Evolutionary conservation across 64 coral and sea anemone species (phyloP).

Genomic region (Actinia equina): DNA sequence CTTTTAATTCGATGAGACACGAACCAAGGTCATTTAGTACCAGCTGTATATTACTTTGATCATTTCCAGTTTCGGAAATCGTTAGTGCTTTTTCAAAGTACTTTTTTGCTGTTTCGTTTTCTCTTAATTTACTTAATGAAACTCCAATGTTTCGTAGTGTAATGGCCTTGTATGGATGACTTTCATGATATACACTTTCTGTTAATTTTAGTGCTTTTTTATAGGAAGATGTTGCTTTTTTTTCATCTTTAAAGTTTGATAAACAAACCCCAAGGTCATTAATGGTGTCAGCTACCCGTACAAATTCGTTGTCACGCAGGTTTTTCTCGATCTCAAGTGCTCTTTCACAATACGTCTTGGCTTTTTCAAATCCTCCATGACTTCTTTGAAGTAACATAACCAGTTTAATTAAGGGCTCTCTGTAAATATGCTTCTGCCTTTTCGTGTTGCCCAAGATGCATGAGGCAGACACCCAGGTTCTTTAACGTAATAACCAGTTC

Average conservation of each 20-base stretch:
- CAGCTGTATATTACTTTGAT: neutral
- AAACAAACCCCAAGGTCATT: neutral
- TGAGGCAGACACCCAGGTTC: neutral
- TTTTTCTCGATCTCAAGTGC: neutral
- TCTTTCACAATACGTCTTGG: slow-evolving; percentile 23
- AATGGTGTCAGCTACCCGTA: neutral
- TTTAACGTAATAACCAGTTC: neutral
- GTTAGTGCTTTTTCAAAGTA: neutral
- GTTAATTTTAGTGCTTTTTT: neutral
- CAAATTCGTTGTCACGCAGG: neutral
- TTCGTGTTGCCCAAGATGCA: neutral
- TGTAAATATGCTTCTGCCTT: neutral
- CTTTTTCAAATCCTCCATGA: slow-evolving; percentile 12
- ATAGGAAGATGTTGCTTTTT: neutral
- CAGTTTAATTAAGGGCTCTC: no score
- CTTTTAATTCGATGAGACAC: neutral
- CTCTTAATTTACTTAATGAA: neutral
- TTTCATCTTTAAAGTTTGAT: neutral
- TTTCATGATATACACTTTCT: neutral
- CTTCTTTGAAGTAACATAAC: neutral
- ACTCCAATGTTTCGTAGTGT: neutral
- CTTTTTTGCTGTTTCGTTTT: neutral
- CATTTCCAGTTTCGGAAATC: neutral
- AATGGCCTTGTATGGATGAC: neutral
- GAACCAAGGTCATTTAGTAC: neutral